Evolutionary conservation across 2,113 vertebrate species (phyloP).

Genomic region (Pituophis catenifer): DNA sequence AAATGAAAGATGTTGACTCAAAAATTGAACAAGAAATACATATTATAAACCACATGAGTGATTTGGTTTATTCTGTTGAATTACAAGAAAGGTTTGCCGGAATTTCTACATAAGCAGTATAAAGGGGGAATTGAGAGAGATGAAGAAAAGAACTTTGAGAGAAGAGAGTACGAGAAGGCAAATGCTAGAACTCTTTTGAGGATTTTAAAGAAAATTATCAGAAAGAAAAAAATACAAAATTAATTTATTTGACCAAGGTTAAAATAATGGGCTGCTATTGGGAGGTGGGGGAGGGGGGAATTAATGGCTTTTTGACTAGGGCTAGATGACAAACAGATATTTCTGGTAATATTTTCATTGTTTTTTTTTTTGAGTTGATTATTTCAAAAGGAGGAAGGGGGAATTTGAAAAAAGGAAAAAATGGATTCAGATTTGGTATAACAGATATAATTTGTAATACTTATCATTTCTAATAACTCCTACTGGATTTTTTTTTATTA

Average conservation of each 20-base stretch:
- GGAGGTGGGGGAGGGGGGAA: neutral
- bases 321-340: neutral
- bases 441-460: neutral
- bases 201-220: neutral
- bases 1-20: neutral
- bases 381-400: neutral
- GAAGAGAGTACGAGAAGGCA: neutral
- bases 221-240: neutral
- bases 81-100: neutral
- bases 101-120: neutral
- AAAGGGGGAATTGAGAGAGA: neutral
- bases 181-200: neutral
- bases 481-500: neutral
- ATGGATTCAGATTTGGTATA: neutral
- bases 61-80: neutral
- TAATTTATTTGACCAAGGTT: neutral
- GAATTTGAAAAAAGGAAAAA: neutral
- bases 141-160: neutral
- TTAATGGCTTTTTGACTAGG: neutral
- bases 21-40: neutral
- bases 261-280: neutral
- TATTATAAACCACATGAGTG: neutral
- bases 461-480: neutral
- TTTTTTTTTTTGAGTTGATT: neutral
- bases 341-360: neutral